Conservation (phyloP, 30 jellyfish, hydroid and myxozoan species). For the Pelagia noctiluca region DNA sequence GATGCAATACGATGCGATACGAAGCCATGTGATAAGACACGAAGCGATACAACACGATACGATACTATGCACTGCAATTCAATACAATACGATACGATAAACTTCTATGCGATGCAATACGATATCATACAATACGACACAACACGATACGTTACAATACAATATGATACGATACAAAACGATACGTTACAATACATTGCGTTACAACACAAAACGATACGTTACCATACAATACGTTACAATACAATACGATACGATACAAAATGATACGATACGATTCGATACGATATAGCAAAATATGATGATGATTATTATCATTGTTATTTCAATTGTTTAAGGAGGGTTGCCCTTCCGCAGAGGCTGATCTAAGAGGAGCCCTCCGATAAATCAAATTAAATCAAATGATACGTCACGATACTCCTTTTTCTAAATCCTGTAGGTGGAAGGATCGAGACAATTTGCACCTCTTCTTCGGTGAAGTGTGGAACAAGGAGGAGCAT, state of each 20-base stretch:
- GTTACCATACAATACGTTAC: conserved; percentile 26
- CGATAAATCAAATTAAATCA: too few relatives aligned
- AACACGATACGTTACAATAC: conserved; percentile 36
- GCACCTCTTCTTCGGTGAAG: too few relatives aligned
- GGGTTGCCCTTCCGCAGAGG: too few relatives aligned
- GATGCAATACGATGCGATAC: conserved; percentile 39
- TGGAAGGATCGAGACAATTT: too few relatives aligned
- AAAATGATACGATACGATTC: too few relatives aligned
- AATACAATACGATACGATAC: conserved; percentile 20
- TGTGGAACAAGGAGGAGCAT: too few relatives aligned
- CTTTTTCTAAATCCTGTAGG: too few relatives aligned
- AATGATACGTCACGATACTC: too few relatives aligned
- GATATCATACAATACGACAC: conserved; percentile 47
- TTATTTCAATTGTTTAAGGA: too few relatives aligned
- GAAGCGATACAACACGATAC: conserved; percentile 23
- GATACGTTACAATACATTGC: conserved; percentile 43
- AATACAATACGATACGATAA: conserved; percentile 38
- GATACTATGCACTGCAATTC: conserved; percentile 26
- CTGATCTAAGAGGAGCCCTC: too few relatives aligned
- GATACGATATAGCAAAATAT: not conserved
- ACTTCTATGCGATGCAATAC: conserved; percentile 40
- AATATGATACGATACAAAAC: conserved; percentile 47
- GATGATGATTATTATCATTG: too few relatives aligned
- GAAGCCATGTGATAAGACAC: conserved; percentile 28
- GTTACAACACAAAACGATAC: conserved; percentile 50